A percentile compares a stretch with the other conserved stretches of the same genome.
Evolutionary conservation across 2,113 vertebrate species (phyloP).

Genomic region (Oncorhynchus kisutch): DNA sequence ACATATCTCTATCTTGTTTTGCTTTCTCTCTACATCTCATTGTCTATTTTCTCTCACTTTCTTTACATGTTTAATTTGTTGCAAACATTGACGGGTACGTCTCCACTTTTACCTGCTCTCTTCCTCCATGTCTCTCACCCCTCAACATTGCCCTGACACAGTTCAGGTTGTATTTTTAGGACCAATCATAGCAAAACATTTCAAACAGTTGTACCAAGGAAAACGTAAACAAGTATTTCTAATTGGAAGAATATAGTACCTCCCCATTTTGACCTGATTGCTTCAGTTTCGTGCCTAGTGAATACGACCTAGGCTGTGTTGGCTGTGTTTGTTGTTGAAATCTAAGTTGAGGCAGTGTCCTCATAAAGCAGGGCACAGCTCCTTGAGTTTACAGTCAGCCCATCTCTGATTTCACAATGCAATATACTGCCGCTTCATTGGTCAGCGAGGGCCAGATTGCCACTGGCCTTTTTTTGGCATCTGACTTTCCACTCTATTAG

Average conservation of each 20-base stretch:
- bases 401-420: conserved; percentile 27
- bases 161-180: not conserved
- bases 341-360: not conserved
- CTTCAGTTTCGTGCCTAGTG: not conserved
- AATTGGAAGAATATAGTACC: not conserved
- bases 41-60: not conserved
- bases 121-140: not conserved
- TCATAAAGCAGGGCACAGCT: conserved; percentile 18
- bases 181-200: too few species aligned
- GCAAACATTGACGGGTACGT: conserved; percentile 12
- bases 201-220: too few species aligned
- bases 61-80: conserved; percentile 3
- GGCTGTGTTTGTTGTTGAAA: conserved; percentile 7
- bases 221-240: not conserved
- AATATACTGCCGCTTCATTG: conserved; percentile 8
- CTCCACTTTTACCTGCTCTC: not conserved
- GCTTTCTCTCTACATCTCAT: conserved; percentile 14
- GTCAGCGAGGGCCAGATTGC: conserved; percentile 1
- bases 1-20: conserved; percentile 10
- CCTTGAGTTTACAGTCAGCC: conserved; percentile 2
- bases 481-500: conserved; percentile 18
- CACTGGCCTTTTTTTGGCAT: conserved; percentile 25
- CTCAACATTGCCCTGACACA: not conserved
- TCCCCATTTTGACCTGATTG: not conserved
- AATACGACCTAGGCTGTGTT: not conserved